A percentile compares a stretch with the other conserved stretches of the same genome.
Evolutionary conservation across 2,113 vertebrate species (phyloP).

Genomic region (Pyxicephalus adspersus): DNA sequence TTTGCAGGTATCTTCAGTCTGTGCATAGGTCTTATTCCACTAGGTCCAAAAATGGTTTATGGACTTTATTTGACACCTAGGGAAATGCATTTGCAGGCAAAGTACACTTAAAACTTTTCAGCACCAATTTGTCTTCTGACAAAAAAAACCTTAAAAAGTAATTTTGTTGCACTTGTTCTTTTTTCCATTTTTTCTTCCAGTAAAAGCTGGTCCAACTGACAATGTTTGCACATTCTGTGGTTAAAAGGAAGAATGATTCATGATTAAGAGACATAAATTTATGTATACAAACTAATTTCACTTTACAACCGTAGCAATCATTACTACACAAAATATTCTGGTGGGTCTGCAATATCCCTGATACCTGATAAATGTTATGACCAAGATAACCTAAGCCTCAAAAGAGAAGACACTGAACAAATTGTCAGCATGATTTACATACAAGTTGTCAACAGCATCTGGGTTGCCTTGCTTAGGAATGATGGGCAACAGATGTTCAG

Average conservation of each 20-base stretch:
- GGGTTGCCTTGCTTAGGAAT: slow-evolving; percentile 72
- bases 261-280: neutral
- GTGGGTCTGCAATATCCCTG: slow-evolving; percentile 49
- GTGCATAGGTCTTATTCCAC: too few relatives aligned
- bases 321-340: slow-evolving; percentile 60
- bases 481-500: slow-evolving; percentile 77
- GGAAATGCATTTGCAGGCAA: too few relatives aligned
- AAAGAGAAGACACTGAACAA: slow-evolving; percentile 73
- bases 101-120: too few relatives aligned
- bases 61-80: too few relatives aligned
- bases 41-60: too few relatives aligned
- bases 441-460: slow-evolving; percentile 75
- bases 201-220: too few relatives aligned
- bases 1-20: too few relatives aligned
- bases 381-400: slow-evolving; percentile 69
- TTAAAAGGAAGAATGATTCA: neutral
- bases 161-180: too few relatives aligned
- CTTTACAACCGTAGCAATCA: slow-evolving; percentile 57
- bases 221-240: too few relatives aligned
- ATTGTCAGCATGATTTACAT: slow-evolving; percentile 75
- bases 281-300: neutral
- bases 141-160: too few relatives aligned
- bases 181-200: too few relatives aligned
- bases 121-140: too few relatives aligned
- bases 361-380: slow-evolving; percentile 65